Conservation (phyloP, 1,140 invertebrate species). For the Centruroides sculpturatus region DNA sequence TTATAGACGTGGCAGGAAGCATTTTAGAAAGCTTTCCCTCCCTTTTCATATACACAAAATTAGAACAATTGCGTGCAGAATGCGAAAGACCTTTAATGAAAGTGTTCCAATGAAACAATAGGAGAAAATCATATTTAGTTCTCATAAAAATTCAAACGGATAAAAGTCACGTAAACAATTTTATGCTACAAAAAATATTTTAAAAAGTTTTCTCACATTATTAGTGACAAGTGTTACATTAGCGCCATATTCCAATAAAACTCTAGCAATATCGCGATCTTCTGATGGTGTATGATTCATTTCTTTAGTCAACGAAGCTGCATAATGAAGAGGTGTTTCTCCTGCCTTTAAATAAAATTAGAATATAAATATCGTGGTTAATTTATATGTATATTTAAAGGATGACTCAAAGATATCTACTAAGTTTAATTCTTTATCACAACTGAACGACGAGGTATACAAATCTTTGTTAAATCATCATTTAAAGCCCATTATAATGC, state of each 20-base stretch:
- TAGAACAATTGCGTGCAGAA: neutral
- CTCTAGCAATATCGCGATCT: constrained; percentile 75
- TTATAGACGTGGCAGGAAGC: neutral
- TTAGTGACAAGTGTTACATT: constrained; percentile 65
- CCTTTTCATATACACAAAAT: neutral
- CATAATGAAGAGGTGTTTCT: constrained; percentile 80
- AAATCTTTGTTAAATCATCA: neutral
- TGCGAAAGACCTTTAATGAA: neutral
- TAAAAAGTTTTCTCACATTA: neutral
- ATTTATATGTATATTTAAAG: neutral
- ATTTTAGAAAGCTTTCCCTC: neutral
- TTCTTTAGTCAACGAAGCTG: constrained; percentile 32
- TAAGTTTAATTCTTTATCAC: neutral
- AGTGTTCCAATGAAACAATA: constrained; percentile 32
- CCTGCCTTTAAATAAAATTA: constrained; percentile 49
- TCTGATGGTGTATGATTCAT: constrained; percentile 47
- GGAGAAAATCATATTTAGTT: constrained; percentile 1
- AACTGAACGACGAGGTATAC: neutral
- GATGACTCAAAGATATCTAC: neutral
- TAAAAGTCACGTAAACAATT: neutral
- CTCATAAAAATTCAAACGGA: neutral
- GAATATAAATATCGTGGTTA: neutral
- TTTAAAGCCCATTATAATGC: neutral
- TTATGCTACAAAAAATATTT: neutral
- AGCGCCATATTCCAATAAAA: constrained; percentile 75